Base-by-base conservation (phyloP, 2,888 invertebrate genomes). In the Eristalinus sepulchralis region DNA sequence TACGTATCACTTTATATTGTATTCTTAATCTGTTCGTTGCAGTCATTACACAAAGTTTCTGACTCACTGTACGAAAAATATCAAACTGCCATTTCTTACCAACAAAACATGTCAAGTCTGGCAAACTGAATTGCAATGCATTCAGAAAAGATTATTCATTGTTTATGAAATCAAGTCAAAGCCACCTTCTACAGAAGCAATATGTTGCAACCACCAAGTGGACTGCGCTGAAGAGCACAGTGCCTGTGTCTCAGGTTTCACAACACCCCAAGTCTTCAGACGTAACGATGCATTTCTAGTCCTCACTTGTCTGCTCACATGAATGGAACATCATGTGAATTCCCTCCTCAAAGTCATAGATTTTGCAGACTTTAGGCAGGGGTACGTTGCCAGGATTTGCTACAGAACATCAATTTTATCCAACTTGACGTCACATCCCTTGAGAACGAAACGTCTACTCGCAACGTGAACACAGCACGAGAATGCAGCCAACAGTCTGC, bases 351-450 rank as follows among this genome's bases (percentile, higher is more conserved):
- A 86, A 85, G 53, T 77, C 73, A 82, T 82, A 70, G 77, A 77
- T 72, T 64, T 72, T 53, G 77, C 63, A 31, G 82, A 68, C 68
- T 82, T 77, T 53, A 73, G 64, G 77, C 70, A 66, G 22, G 59
- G 77, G 70, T 62, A 78, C 70, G 75, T 83, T 83, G 73, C 73
- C 72, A 79, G 71, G 86, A 78, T 79, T 82, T 66, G 70, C 75
- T 47, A 71, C 73, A 67, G 39, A 77, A 82, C 85, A 82, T 85
- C 73, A 82, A 85, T 78, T 85, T 82, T 70, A 86, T 75, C 78
- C 57, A 55, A 86, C 71, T 86, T 62, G 79, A 86, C 86, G 63
- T 83, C 71, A 83, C 75, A 83, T 86, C 86, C 86, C 83, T 22
- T 62, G 83, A 86, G 83, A 79, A 67, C 59, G 68, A 55, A 80